Evolutionary conservation across 2,797 vertebrate species (phyloP).

Genomic region (Sciurus carolinensis): DNA sequence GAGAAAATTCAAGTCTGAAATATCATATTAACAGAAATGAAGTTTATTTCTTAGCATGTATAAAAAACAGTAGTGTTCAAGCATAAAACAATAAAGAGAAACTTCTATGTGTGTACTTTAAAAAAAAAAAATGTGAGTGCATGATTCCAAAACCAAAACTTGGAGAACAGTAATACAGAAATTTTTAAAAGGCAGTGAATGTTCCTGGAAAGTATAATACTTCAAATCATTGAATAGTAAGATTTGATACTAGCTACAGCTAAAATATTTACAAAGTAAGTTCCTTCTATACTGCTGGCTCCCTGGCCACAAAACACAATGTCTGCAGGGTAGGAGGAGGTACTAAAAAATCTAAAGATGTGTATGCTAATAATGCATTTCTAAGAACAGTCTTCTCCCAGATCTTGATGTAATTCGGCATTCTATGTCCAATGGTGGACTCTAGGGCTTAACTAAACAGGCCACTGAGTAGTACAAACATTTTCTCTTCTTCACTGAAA

Average conservation of each 20-base stretch:
- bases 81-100: slow-evolving; percentile 13
- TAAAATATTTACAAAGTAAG: background rate
- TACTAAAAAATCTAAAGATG: slow-evolving; percentile 51
- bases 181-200: background rate
- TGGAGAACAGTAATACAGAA: slow-evolving; percentile 13
- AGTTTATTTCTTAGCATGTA: slow-evolving; percentile 6
- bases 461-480: slow-evolving; percentile 17
- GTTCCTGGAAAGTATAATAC: slow-evolving; percentile 15
- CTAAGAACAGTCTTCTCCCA: background rate
- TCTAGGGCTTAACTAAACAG: background rate
- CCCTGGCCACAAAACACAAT: background rate
- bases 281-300: background rate
- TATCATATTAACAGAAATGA: slow-evolving; percentile 29
- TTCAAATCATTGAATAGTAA: slow-evolving; percentile 22
- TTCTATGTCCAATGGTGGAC: background rate
- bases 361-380: background rate
- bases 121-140: background rate
- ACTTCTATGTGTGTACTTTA: background rate
- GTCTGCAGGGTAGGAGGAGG: background rate
- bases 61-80: slow-evolving; percentile 52
- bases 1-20: slow-evolving; percentile 63
- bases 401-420: slow-evolving; percentile 9
- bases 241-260: background rate
- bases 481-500: slow-evolving; percentile 50
- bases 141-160: slow-evolving; percentile 66